phyloP scores from a whole-genome alignment of 2,888 invertebrate genomes.

The Hypena proboscidalis region DNA sequence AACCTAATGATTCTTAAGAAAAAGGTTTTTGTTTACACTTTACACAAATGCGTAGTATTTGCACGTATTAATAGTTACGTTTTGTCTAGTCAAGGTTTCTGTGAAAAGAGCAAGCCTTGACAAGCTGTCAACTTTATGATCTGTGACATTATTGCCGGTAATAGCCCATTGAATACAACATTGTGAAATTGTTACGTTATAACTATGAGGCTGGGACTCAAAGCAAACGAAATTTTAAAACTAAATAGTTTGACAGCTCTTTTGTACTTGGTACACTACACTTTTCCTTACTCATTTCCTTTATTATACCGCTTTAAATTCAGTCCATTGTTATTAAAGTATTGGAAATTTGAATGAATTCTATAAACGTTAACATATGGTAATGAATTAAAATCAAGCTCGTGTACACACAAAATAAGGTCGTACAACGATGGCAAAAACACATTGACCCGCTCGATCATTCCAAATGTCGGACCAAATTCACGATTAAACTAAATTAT shows the following conservation, averaged over 20 bases:
- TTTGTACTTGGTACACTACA: too few relatives aligned
- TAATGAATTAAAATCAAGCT: too few relatives aligned
- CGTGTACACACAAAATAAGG: too few relatives aligned
- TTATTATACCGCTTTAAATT: too few relatives aligned
- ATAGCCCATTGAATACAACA: constrained; percentile 52
- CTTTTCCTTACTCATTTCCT: too few relatives aligned
- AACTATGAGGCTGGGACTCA: neutral
- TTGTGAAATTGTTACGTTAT: constrained; percentile 41
- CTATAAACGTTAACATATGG: too few relatives aligned
- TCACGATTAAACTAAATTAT: constrained; percentile 23
- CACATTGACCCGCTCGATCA: neutral
- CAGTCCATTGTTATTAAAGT: too few relatives aligned
- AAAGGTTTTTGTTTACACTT: constrained; percentile 34
- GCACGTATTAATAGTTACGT: constrained; percentile 18
- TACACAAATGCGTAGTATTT: constrained; percentile 36
- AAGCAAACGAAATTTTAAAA: neutral
- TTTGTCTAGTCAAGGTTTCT: constrained; percentile 49
- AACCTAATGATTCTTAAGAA: constrained; percentile 41
- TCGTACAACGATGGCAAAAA: too few relatives aligned
- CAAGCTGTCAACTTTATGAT: constrained; percentile 47
- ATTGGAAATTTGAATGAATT: too few relatives aligned
- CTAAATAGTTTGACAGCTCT: neutral
- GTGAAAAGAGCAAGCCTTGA: constrained; percentile 43
- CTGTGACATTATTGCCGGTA: constrained; percentile 44
- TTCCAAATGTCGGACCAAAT: constrained; percentile 5